phyloP scores from a whole-genome alignment of 2,797 vertebrate genomes.

The Heteromormyrus szaboi region DNA sequence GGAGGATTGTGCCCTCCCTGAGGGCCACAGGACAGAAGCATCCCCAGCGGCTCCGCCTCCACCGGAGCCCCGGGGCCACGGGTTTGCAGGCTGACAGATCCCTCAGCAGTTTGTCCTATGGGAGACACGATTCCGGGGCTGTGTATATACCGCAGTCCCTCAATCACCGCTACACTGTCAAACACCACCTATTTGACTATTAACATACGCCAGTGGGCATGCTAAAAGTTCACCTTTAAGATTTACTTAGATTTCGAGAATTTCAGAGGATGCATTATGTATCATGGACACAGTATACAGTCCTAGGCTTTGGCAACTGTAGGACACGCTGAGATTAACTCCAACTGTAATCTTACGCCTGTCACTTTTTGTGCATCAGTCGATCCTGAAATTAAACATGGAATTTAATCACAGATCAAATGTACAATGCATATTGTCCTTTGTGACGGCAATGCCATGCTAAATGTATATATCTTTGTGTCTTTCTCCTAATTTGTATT shows the following conservation, averaged over 20 bases:
- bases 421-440: not conserved
- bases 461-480: not conserved
- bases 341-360: not conserved
- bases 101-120: conserved; percentile 72
- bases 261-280: not conserved
- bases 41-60: conserved; percentile 84
- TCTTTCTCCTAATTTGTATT: not conserved
- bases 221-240: not conserved
- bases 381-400: not conserved
- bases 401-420: not conserved
- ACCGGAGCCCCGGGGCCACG: conserved; percentile 70
- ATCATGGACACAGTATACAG: not conserved
- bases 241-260: not conserved
- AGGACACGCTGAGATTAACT: not conserved
- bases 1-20: conserved; percentile 67
- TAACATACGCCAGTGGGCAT: not conserved
- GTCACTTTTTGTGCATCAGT: not conserved
- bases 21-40: conserved; percentile 77
- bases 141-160: not conserved
- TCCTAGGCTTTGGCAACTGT: not conserved
- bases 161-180: not conserved
- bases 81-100: conserved; percentile 55
- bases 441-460: not conserved
- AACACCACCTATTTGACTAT: not conserved
- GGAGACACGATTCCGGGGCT: not conserved